phyloP scores from a whole-genome alignment of 2,888 invertebrate species.

The Melipona bicolor region DNA sequence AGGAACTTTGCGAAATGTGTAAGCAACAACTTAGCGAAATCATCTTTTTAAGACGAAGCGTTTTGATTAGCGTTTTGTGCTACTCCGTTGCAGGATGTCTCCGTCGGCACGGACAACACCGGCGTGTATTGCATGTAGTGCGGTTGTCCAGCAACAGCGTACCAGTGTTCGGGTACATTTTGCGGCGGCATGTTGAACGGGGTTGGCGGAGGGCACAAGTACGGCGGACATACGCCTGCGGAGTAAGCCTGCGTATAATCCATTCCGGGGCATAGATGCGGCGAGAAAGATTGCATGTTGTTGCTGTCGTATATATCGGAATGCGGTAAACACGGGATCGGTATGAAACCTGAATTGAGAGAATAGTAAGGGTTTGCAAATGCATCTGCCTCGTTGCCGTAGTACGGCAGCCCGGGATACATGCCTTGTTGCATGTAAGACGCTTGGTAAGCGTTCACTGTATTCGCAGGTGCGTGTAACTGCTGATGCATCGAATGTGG shows the following conservation, averaged over 20 bases:
- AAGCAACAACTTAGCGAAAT: neutral
- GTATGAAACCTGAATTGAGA: slow-evolving; percentile 66
- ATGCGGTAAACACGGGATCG: slow-evolving; percentile 71
- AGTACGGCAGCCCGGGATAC: slow-evolving; percentile 70
- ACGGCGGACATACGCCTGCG: slow-evolving; percentile 68
- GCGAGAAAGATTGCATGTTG: slow-evolving; percentile 58
- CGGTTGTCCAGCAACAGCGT: slow-evolving; percentile 70
- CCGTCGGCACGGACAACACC: slow-evolving; percentile 34
- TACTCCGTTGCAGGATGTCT: slow-evolving; percentile 37
- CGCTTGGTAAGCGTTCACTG: slow-evolving; percentile 63
- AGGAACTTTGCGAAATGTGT: neutral
- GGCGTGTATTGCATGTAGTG: slow-evolving; percentile 69
- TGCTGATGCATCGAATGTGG: slow-evolving; percentile 45
- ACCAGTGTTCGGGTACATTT: slow-evolving; percentile 76
- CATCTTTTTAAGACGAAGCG: slow-evolving; percentile 16
- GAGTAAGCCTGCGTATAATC: slow-evolving; percentile 70
- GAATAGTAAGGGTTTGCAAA: slow-evolving; percentile 67
- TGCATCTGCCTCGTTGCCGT: slow-evolving; percentile 68
- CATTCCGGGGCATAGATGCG: slow-evolving; percentile 59
- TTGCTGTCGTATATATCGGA: slow-evolving; percentile 69
- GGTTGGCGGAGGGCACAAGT: slow-evolving; percentile 71
- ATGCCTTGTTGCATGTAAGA: slow-evolving; percentile 70
- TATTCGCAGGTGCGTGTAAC: slow-evolving; percentile 17
- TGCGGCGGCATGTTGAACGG: slow-evolving; percentile 57
- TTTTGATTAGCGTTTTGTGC: slow-evolving; percentile 25